These are phyloP conservation scores for Panonychus citri DNA, from an alignment of 1,140 invertebrate species.

Conservation along the genomic window DNA sequence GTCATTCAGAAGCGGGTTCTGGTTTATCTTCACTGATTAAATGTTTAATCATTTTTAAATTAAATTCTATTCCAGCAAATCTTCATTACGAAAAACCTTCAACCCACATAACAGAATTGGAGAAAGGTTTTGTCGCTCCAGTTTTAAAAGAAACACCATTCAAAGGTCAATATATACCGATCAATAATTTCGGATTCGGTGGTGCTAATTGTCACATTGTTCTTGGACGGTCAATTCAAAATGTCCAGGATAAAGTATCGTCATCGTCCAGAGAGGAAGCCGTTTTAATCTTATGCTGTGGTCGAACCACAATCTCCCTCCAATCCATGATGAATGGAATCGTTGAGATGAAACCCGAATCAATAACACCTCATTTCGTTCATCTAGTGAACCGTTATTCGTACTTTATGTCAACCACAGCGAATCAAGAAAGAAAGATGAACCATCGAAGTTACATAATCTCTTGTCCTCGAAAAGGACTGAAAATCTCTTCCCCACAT, in stretches of 20 bases:
- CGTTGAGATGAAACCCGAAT: slow-evolving; percentile 28
- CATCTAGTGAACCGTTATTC: not conserved
- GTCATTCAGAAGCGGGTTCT: slow-evolving; percentile 70
- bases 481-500: not conserved
- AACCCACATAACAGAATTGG: slow-evolving; percentile 24
- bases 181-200: slow-evolving; percentile 94
- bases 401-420: not conserved
- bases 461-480: slow-evolving; percentile 19
- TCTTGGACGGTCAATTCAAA: slow-evolving; percentile 25
- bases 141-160: slow-evolving; percentile 20
- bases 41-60: slow-evolving; percentile 27
- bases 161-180: slow-evolving; percentile 55
- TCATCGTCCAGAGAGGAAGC: not conserved
- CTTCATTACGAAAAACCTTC: slow-evolving; percentile 30
- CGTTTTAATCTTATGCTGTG: slow-evolving; percentile 1
- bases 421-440: slow-evolving; percentile 21
- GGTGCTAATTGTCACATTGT: slow-evolving; percentile 84
- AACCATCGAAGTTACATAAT: slow-evolving; percentile 20
- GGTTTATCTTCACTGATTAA: slow-evolving; percentile 35
- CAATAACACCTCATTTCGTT: not conserved
- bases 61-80: slow-evolving; percentile 27
- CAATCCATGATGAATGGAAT: slow-evolving; percentile 25
- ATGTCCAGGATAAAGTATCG: not conserved
- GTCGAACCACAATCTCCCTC: slow-evolving; percentile 15
- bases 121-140: slow-evolving; percentile 56